Conservation (phyloP, 2,113 vertebrate species). For the Bufo bufo region DNA sequence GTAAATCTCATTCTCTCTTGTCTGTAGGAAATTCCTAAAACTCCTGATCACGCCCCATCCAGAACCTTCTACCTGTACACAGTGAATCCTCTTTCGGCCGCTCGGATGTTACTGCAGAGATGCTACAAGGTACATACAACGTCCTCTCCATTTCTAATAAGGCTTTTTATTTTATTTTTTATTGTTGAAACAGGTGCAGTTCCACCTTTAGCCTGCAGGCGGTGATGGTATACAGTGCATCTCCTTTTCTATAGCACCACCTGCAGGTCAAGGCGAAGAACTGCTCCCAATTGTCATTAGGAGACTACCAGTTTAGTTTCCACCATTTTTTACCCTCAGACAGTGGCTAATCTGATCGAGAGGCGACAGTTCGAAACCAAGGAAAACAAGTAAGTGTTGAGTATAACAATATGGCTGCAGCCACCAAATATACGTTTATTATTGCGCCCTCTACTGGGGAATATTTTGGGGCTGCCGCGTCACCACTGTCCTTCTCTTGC, state of each 20-base stretch:
- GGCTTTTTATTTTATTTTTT: no score
- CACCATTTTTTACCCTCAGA: conserved; percentile 70
- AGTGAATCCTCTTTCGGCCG: conserved; percentile 79
- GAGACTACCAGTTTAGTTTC: not conserved
- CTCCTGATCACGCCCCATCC: conserved; percentile 90
- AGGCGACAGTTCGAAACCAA: conserved; percentile 86
- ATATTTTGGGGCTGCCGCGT: not conserved
- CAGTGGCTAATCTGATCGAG: conserved; percentile 89
- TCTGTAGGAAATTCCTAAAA: conserved; percentile 91
- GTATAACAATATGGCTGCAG: not conserved
- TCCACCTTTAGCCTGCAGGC: not conserved
- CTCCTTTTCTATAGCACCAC: not conserved
- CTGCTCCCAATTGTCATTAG: not conserved
- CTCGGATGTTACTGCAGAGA: conserved; percentile 85
- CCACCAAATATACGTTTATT: no score
- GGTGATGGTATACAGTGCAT: not conserved
- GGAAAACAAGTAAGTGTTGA: conserved; percentile 87
- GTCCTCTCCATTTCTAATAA: not conserved
- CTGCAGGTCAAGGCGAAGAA: not conserved
- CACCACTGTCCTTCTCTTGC: not conserved
- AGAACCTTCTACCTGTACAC: conserved; percentile 95
- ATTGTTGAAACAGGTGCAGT: not conserved
- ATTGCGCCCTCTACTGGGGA: not conserved
- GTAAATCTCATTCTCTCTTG: no score
- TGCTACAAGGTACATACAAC: conserved; percentile 84